A percentile compares a stretch with the other conserved stretches of the same genome.
Conservation (phyloP, 2,888 invertebrate species). For the Philaethria dido region DNA sequence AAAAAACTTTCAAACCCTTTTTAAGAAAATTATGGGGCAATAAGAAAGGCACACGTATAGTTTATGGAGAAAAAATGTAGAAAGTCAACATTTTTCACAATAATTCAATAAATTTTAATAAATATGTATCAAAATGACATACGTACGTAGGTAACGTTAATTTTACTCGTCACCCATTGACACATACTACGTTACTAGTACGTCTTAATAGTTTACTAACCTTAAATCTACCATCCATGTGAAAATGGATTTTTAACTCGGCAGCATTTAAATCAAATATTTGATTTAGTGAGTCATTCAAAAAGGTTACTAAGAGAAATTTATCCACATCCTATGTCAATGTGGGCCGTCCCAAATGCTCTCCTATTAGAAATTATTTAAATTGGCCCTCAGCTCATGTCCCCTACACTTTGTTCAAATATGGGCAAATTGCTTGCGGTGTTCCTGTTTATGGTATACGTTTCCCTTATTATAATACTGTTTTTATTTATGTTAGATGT, state of each 20-base stretch:
- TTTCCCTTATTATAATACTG: slow-evolving; percentile 29
- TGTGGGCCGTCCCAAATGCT: slow-evolving; percentile 45
- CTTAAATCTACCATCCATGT: neutral
- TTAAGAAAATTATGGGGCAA: too few species aligned
- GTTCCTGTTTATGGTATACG: slow-evolving; percentile 22
- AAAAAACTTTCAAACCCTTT: too few species aligned
- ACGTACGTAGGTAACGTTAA: too few species aligned
- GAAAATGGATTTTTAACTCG: slow-evolving; percentile 2
- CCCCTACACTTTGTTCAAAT: slow-evolving; percentile 51
- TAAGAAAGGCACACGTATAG: too few species aligned
- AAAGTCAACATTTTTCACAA: too few species aligned
- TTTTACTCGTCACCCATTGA: too few species aligned
- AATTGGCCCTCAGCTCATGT: slow-evolving; percentile 49
- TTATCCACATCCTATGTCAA: slow-evolving; percentile 36
- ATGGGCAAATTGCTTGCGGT: slow-evolving; percentile 51
- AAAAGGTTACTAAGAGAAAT: slow-evolving; percentile 24
- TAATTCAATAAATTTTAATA: too few species aligned
- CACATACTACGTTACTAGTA: too few species aligned
- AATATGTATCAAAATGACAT: too few species aligned
- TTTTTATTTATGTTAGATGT: neutral
- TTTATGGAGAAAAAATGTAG: too few species aligned
- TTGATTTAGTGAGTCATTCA: slow-evolving; percentile 1
- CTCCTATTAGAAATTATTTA: slow-evolving; percentile 57
- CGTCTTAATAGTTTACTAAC: neutral
- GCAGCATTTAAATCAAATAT: slow-evolving; percentile 11